These are phyloP conservation scores for Orius laevigatus DNA, from an alignment of 1,140 invertebrate genomes.

Conservation along the genomic window DNA sequence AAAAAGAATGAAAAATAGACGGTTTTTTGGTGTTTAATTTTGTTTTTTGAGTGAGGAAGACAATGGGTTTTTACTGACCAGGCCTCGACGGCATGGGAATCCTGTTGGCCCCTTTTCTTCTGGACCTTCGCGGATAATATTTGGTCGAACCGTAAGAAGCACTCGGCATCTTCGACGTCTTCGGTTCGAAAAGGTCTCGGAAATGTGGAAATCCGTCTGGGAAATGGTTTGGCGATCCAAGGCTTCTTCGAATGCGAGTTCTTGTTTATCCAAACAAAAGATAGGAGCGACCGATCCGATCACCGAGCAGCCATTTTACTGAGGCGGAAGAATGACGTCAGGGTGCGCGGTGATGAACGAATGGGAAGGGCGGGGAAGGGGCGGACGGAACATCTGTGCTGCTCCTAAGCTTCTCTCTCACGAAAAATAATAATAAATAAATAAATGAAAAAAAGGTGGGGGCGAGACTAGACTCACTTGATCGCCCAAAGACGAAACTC, in stretches of 20 bases:
- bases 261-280: not conserved
- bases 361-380: too few relatives aligned
- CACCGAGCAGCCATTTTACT: conserved; percentile 13
- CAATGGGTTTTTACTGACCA: conserved; percentile 34
- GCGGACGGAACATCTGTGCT: too few relatives aligned
- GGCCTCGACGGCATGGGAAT: conserved; percentile 63
- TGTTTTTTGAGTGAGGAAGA: conserved; percentile 6
- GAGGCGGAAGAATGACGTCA: conserved; percentile 14
- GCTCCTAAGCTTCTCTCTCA: too few relatives aligned
- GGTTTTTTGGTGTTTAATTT: not conserved
- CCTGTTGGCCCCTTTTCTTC: conserved; percentile 68
- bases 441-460: too few relatives aligned
- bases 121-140: conserved; percentile 67
- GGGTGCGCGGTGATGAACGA: too few relatives aligned
- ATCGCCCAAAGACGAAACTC: too few relatives aligned
- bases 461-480: too few relatives aligned
- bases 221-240: too few relatives aligned
- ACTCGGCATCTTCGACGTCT: conserved; percentile 58
- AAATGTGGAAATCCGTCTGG: not conserved
- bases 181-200: not conserved
- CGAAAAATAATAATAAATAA: too few relatives aligned
- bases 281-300: conserved; percentile 7
- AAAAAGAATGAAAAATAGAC: not conserved
- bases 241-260: conserved; percentile 6
- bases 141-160: conserved; percentile 73